Conservation (phyloP, 2,797 vertebrate species). For the Eulemur albifrons region DNA sequence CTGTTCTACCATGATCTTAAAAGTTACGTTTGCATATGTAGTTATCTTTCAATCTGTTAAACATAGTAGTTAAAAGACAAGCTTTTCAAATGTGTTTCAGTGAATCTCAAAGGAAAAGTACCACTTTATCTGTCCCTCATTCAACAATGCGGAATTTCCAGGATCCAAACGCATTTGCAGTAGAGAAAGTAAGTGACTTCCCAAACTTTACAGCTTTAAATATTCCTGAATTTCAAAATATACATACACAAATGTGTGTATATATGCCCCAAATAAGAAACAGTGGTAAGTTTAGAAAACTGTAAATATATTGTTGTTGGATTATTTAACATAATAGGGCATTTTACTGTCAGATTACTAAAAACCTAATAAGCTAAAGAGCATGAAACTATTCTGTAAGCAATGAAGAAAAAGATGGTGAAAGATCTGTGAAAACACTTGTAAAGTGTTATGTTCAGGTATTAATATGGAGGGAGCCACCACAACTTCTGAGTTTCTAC, state of each 20-base stretch:
- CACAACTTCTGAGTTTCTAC: neutral
- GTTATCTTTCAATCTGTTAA: neutral
- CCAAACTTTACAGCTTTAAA: neutral
- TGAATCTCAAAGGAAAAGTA: slow-evolving; percentile 92
- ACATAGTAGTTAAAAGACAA: neutral
- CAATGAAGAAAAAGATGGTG: neutral
- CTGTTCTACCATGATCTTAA: neutral
- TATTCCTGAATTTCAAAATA: slow-evolving; percentile 14
- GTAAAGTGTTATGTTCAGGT: neutral
- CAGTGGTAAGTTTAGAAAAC: neutral
- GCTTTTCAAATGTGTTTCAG: slow-evolving; percentile 84
- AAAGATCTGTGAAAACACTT: neutral
- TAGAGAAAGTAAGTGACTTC: slow-evolving; percentile 88
- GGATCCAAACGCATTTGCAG: slow-evolving; percentile 76
- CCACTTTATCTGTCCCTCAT: slow-evolving; percentile 81
- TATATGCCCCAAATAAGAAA: neutral
- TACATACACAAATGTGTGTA: neutral
- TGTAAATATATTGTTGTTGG: neutral
- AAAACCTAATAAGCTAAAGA: neutral
- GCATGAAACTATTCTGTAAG: neutral
- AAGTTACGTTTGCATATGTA: neutral
- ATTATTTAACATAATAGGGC: neutral
- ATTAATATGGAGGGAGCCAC: neutral
- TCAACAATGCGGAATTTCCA: slow-evolving; percentile 81
- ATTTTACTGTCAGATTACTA: slow-evolving; percentile 3